Evolutionary conservation across 2,113 vertebrate genomes (phyloP).

Genomic region (Thamnaconus septentrionalis): DNA sequence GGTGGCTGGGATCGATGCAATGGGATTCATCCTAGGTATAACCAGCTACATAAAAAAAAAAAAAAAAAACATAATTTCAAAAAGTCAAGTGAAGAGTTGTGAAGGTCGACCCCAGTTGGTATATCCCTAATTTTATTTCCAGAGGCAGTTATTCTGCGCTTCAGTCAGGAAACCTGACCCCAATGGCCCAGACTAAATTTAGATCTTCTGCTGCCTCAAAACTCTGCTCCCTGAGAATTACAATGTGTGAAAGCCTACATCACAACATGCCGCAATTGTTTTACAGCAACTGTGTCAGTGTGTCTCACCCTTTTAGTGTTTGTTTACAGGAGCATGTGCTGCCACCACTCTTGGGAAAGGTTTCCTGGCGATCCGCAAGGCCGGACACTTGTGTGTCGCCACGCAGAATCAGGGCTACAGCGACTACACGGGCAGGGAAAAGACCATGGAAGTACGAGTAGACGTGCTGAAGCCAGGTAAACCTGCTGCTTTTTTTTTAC

Average conservation of each 20-base stretch:
- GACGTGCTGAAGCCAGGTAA: slow-evolving; percentile 80
- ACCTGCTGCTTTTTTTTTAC: slow-evolving; percentile 3
- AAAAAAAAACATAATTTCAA: neutral
- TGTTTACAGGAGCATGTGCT: slow-evolving; percentile 69
- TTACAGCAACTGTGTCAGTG: neutral
- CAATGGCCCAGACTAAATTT: slow-evolving; percentile 51
- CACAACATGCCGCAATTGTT: neutral
- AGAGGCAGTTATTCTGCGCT: neutral
- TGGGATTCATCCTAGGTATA: slow-evolving; percentile 89
- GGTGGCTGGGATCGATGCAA: slow-evolving; percentile 86
- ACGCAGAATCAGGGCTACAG: slow-evolving; percentile 74
- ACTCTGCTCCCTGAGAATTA: neutral
- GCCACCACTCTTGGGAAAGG: slow-evolving; percentile 79
- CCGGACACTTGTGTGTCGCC: slow-evolving; percentile 81
- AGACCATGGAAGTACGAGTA: slow-evolving; percentile 81
- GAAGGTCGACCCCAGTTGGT: neutral
- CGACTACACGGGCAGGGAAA: slow-evolving; percentile 79
- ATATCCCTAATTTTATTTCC: slow-evolving; percentile 33
- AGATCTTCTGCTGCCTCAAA: slow-evolving; percentile 26
- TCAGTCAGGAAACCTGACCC: slow-evolving; percentile 42
- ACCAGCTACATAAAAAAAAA: no score
- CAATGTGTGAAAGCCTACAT: no score
- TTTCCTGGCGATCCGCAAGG: slow-evolving; percentile 85
- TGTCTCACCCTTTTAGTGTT: neutral
- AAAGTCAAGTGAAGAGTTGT: no score